These are phyloP conservation scores for Ylistrum balloti DNA, from an alignment of 1,140 invertebrate species.

Conservation along the genomic window DNA sequence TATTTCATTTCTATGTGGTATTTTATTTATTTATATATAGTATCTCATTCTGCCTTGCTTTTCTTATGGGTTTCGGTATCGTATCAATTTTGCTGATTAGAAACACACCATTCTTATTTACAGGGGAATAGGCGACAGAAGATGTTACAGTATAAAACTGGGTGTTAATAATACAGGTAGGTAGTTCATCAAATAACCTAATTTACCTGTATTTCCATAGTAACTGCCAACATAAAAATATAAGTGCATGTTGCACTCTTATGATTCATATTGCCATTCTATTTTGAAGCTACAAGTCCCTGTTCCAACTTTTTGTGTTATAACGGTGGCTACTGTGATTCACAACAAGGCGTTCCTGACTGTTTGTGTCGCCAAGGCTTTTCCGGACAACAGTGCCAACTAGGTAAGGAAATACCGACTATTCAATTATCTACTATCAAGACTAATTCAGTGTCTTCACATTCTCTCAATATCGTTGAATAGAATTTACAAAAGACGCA, in stretches of 20 bases:
- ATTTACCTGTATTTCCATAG: too few species aligned
- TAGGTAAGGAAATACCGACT: neutral
- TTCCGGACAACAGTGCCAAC: neutral
- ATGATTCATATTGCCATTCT: neutral
- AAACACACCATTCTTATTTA: neutral
- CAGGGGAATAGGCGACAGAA: neutral
- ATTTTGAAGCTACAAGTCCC: neutral
- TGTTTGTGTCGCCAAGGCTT: neutral
- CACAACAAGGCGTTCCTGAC: neutral
- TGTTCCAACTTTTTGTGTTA: neutral
- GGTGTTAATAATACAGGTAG: neutral
- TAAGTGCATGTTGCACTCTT: too few species aligned
- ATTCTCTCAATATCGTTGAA: too few species aligned
- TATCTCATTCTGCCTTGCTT: too few species aligned
- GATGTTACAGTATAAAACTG: neutral
- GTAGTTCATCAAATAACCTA: neutral
- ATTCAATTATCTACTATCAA: too few species aligned
- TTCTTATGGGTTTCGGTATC: too few species aligned
- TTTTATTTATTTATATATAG: too few species aligned
- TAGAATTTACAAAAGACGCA: too few species aligned
- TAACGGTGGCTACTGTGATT: neutral
- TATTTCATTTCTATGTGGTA: too few species aligned
- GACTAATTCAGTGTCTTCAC: too few species aligned
- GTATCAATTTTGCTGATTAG: too few species aligned
- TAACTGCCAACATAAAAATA: too few species aligned